These are phyloP conservation scores for Rhinella marina DNA, from an alignment of 2,797 vertebrate genomes.

Conservation along the genomic window DNA sequence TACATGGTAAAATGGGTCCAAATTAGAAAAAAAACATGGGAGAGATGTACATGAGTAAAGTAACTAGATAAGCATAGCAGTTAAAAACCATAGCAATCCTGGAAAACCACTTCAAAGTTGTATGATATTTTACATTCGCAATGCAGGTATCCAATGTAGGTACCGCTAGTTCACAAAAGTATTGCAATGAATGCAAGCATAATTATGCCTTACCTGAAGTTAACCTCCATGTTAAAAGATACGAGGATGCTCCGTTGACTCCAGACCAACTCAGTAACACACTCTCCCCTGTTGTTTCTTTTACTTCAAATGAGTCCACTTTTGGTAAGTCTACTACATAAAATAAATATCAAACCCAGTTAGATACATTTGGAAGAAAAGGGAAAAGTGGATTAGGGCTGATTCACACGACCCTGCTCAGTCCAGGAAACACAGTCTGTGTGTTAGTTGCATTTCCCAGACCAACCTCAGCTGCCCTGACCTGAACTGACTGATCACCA, in stretches of 20 bases:
- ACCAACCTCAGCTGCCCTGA: no score
- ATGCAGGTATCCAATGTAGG: neutral
- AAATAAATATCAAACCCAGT: neutral
- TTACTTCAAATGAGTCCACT: conserved; percentile 74
- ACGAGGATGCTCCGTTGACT: conserved; percentile 77
- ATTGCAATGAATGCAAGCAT: neutral
- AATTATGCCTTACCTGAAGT: conserved; percentile 62
- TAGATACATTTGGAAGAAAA: neutral
- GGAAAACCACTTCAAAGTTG: no score
- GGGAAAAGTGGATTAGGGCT: neutral
- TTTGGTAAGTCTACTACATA: conserved; percentile 82
- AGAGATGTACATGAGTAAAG: no score
- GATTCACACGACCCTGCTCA: no score
- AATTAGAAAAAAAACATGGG: no score
- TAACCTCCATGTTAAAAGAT: conserved; percentile 79
- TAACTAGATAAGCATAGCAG: no score
- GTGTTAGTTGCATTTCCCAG: no score
- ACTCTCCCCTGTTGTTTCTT: conserved; percentile 75
- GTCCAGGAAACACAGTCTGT: no score
- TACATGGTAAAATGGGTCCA: no score
- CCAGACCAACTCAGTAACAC: conserved; percentile 79
- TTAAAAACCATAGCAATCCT: no score
- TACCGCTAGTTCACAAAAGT: neutral
- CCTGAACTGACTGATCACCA: no score
- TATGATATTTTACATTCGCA: no score